phyloP scores from a whole-genome alignment of 2,888 invertebrate genomes.

The Petrolisthes cinctipes region DNA sequence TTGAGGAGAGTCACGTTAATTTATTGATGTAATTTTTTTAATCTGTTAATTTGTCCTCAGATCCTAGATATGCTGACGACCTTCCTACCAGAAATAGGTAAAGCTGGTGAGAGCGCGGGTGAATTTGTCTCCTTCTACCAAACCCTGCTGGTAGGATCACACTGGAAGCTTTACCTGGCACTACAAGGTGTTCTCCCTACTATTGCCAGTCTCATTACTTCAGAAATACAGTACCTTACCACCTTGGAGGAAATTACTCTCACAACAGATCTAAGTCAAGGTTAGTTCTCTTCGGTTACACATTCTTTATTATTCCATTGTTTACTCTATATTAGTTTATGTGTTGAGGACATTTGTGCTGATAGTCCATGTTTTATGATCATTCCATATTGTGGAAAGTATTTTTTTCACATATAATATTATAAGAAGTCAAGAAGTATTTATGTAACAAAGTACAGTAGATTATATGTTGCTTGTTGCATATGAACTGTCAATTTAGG shows the following conservation, averaged over 20 bases:
- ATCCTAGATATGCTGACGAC: constrained; percentile 88
- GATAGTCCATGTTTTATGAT: neutral
- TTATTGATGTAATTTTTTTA: too few species aligned
- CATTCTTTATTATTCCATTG: neutral
- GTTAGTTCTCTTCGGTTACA: constrained; percentile 66
- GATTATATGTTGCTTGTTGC: too few species aligned
- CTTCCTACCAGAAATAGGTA: constrained; percentile 87
- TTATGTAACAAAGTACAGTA: too few species aligned
- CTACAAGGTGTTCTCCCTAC: constrained; percentile 86
- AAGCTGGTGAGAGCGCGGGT: constrained; percentile 90
- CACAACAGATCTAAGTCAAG: constrained; percentile 93
- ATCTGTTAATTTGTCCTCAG: constrained; percentile 68
- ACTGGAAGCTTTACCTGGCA: constrained; percentile 95
- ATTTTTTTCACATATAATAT: too few species aligned
- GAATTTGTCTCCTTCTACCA: constrained; percentile 92
- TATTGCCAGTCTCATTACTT: constrained; percentile 86
- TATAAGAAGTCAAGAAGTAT: too few species aligned
- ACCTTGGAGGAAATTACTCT: constrained; percentile 91
- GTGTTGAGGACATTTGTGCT: neutral
- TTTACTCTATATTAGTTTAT: neutral
- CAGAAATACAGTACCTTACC: constrained; percentile 89
- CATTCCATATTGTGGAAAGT: too few species aligned
- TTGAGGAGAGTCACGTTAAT: too few species aligned
- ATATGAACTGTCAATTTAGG: too few species aligned
- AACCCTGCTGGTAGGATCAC: constrained; percentile 80